Percentiles rank a stretch among this genome's conserved stretches.
These are phyloP conservation scores for Chamaedrilus cognettii DNA, from an alignment of 2,888 invertebrate species.

Conservation along the genomic window DNA sequence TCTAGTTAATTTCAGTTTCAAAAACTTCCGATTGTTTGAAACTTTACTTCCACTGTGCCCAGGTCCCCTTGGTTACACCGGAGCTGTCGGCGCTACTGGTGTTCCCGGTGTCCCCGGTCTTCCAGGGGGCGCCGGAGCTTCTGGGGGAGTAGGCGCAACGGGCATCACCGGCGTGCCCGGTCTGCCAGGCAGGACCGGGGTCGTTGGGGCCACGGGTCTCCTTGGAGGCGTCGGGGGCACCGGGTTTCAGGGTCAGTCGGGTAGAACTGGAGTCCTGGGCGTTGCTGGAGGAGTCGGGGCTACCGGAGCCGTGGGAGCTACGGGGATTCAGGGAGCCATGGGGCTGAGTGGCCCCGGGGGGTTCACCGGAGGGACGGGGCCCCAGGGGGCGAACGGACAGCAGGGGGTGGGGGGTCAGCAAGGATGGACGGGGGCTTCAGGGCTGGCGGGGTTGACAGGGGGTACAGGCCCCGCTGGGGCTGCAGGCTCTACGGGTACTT, in stretches of 20 bases:
- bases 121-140: neutral
- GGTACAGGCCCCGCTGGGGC: conserved; percentile 21
- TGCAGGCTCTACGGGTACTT: conserved; percentile 26
- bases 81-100: conserved; percentile 25
- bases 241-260: neutral
- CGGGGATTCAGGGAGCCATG: neutral
- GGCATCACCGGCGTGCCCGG: conserved; percentile 7
- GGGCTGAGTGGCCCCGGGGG: neutral
- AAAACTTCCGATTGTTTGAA: too few relatives aligned
- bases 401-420: neutral
- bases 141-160: neutral
- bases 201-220: conserved; percentile 1
- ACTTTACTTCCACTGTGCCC: too few relatives aligned
- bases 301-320: neutral
- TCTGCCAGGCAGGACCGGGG: neutral
- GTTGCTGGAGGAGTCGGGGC: neutral
- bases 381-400: neutral
- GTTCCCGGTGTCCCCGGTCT: conserved; percentile 18
- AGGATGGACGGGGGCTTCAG: conserved; percentile 2
- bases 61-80: conserved; percentile 30
- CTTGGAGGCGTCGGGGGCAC: neutral
- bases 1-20: too few relatives aligned
- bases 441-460: too few relatives aligned
- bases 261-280: neutral
- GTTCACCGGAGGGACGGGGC: neutral